These are phyloP conservation scores for Epinotia demarniana DNA, from an alignment of 2,888 invertebrate species.

Conservation along the genomic window DNA sequence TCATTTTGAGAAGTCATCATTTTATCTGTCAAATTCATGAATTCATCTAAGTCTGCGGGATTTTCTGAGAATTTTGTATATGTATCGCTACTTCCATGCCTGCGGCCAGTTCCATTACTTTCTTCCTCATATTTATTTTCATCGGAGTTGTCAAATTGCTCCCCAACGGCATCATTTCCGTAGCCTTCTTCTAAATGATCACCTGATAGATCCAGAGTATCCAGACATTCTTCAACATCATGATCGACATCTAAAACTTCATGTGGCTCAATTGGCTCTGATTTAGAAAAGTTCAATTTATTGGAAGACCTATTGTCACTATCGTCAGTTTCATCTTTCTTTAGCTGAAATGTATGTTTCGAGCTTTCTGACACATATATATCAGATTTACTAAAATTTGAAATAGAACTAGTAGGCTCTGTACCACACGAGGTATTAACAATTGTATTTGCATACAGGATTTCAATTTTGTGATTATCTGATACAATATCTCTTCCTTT, in stretches of 20 bases:
- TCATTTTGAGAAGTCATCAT: slow-evolving; percentile 62
- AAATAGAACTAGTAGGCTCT: slow-evolving; percentile 52
- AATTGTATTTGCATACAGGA: slow-evolving; percentile 73
- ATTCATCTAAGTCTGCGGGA: slow-evolving; percentile 75
- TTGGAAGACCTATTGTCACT: slow-evolving; percentile 1
- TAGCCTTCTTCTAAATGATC: slow-evolving; percentile 68
- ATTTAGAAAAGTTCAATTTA: slow-evolving; percentile 13
- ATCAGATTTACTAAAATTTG: slow-evolving; percentile 53
- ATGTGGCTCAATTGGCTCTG: slow-evolving; percentile 15
- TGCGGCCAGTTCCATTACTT: slow-evolving; percentile 59
- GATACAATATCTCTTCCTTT: slow-evolving; percentile 44
- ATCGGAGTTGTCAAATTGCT: slow-evolving; percentile 61
- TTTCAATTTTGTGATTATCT: slow-evolving; percentile 64
- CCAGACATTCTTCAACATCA: slow-evolving; percentile 52
- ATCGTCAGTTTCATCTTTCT: slow-evolving; percentile 6
- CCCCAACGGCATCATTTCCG: slow-evolving; percentile 65
- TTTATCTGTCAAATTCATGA: slow-evolving; percentile 74
- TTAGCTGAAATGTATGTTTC: neutral
- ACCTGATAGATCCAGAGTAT: slow-evolving; percentile 58
- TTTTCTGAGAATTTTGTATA: slow-evolving; percentile 79
- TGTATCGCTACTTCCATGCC: slow-evolving; percentile 77
- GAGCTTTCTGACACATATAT: slow-evolving; percentile 45
- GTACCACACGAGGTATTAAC: slow-evolving; percentile 64
- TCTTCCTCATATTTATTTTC: slow-evolving; percentile 60
- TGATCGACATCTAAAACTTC: slow-evolving; percentile 49